Percentiles rank a stretch among this genome's conserved stretches.
Conservation (phyloP, 1,140 invertebrate species). For the Heliothis virescens region DNA sequence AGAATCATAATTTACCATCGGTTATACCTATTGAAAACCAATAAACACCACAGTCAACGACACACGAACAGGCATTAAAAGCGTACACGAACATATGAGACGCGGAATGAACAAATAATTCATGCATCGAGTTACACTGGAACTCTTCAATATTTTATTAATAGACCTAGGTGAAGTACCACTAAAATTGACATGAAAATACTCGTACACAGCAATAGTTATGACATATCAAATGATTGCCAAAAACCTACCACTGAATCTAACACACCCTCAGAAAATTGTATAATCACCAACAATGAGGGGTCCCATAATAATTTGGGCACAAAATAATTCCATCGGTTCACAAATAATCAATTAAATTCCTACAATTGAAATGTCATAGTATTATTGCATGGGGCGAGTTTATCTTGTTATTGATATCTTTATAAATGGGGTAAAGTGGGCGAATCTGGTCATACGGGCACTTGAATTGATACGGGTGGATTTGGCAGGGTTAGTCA, state of each 20-base stretch:
- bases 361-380: conserved; percentile 65
- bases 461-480: conserved; percentile 79
- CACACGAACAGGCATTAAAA: conserved; percentile 46
- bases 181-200: background rate
- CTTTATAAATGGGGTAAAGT: conserved; percentile 82
- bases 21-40: conserved; percentile 58
- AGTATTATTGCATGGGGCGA: conserved; percentile 68
- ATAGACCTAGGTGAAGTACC: background rate
- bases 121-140: conserved; percentile 18
- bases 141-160: conserved; percentile 1
- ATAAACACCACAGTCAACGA: conserved; percentile 57
- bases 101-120: conserved; percentile 36
- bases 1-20: conserved; percentile 59
- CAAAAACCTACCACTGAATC: background rate
- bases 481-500: conserved; percentile 59
- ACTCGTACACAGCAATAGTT: background rate
- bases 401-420: conserved; percentile 82
- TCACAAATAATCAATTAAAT: conserved; percentile 84
- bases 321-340: conserved; percentile 74
- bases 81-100: conserved; percentile 38
- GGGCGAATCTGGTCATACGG: conserved; percentile 79
- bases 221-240: conserved; percentile 1
- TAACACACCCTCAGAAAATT: conserved; percentile 2
- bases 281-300: conserved; percentile 10
- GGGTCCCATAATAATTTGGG: conserved; percentile 59